A percentile compares a stretch with the other conserved stretches of the same genome.
These are phyloP conservation scores for Allobates femoralis DNA, from an alignment of 2,797 vertebrate genomes.

Conservation along the genomic window DNA sequence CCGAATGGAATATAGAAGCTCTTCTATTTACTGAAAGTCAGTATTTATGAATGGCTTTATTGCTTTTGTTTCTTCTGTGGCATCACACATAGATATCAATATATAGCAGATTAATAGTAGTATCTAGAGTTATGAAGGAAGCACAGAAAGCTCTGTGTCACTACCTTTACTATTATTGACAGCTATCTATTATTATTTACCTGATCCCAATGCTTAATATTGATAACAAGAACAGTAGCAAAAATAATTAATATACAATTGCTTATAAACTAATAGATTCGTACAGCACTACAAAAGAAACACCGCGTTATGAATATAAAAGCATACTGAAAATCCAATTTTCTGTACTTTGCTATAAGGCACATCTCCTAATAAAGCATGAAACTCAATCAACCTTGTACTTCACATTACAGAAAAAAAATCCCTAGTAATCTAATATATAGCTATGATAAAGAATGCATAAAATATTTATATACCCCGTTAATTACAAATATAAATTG, in stretches of 20 bases:
- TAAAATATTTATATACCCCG: slow-evolving; percentile 75
- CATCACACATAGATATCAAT: not conserved
- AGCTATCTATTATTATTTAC: not conserved
- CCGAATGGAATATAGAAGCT: not conserved
- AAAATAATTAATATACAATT: not conserved
- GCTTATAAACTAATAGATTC: no score
- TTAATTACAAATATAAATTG: slow-evolving; percentile 73
- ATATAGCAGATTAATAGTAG: slow-evolving; percentile 14
- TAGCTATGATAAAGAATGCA: slow-evolving; percentile 65
- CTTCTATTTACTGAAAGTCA: not conserved
- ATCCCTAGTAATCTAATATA: slow-evolving; percentile 68
- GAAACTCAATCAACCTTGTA: not conserved
- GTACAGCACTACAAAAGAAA: not conserved
- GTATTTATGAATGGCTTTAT: not conserved
- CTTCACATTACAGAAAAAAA: slow-evolving; percentile 58
- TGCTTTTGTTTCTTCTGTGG: slow-evolving; percentile 11
- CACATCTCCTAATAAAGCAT: not conserved
- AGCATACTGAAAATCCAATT: not conserved
- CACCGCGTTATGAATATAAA: not conserved
- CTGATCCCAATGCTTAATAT: not conserved
- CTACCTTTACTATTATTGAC: not conserved
- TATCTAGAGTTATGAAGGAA: not conserved
- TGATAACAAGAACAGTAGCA: not conserved
- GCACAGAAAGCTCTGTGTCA: not conserved
- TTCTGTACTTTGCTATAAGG: slow-evolving; percentile 1